phyloP scores from a whole-genome alignment of 2,888 invertebrate species.

The Sphaerophoria rueppellii region DNA sequence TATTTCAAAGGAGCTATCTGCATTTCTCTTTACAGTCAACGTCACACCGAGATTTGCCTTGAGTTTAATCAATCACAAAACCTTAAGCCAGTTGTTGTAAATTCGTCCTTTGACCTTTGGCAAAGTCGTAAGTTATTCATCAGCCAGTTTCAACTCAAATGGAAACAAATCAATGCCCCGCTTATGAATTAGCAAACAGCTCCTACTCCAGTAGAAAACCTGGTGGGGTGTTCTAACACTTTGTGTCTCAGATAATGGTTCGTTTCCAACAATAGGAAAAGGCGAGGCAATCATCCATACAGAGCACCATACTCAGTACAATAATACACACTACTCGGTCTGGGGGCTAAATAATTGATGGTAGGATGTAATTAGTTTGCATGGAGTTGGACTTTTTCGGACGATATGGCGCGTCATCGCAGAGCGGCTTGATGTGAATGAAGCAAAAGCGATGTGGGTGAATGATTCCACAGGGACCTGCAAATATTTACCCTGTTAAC shows the following conservation, averaged over 20 bases:
- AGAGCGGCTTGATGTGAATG: not conserved
- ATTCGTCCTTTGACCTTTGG: conserved; percentile 21
- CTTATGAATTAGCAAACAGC: conserved; percentile 50
- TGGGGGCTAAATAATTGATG: conserved; percentile 60
- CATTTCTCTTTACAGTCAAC: conserved; percentile 17
- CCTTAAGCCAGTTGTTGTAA: conserved; percentile 26
- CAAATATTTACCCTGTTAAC: conserved; percentile 58
- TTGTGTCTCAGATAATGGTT: not conserved
- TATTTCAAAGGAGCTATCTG: not conserved
- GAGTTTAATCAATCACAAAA: conserved; percentile 62
- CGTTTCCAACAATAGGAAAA: conserved; percentile 11
- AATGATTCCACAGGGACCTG: conserved; percentile 24
- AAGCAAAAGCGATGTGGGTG: conserved; percentile 16
- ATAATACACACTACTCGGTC: conserved; percentile 24
- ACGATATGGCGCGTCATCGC: conserved; percentile 1
- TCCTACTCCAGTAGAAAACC: not conserved
- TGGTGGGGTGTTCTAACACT: not conserved
- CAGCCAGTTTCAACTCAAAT: conserved; percentile 35
- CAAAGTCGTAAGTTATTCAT: conserved; percentile 52
- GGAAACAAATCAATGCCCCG: conserved; percentile 59
- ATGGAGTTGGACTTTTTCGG: not conserved
- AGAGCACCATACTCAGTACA: conserved; percentile 25
- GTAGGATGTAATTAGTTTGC: conserved; percentile 61
- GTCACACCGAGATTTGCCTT: not conserved
- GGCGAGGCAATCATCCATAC: conserved; percentile 8